Evolutionary conservation across 2,797 vertebrate genomes (phyloP).

Genomic region (Poeciliopsis presidionis): DNA sequence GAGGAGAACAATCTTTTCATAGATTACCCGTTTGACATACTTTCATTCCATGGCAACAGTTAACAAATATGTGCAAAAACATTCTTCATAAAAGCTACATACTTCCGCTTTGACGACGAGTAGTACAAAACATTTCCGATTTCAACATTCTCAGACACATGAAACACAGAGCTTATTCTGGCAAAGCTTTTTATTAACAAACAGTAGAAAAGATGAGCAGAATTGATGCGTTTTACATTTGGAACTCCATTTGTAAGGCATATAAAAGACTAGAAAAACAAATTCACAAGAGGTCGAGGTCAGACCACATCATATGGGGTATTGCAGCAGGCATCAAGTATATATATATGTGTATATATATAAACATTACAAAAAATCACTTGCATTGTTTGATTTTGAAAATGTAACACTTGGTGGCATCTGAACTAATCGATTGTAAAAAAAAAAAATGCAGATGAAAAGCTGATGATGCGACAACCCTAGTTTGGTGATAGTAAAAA

Average conservation of each 20-base stretch:
- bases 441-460: background rate
- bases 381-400: constrained; percentile 1
- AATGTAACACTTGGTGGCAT: background rate
- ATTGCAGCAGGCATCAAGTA: constrained; percentile 5
- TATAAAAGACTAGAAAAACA: constrained; percentile 51
- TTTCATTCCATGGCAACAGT: no score
- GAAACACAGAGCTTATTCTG: constrained; percentile 2
- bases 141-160: background rate
- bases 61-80: no score
- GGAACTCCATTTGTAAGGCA: constrained; percentile 31
- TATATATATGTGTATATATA: no score
- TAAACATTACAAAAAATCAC: background rate
- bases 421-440: constrained; percentile 2
- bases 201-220: constrained; percentile 45
- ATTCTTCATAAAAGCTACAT: no score
- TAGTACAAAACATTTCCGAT: background rate
- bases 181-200: constrained; percentile 71
- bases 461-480: background rate
- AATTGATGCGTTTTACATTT: constrained; percentile 40
- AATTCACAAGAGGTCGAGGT: constrained; percentile 28
- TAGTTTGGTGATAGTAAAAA: background rate
- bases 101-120: no score
- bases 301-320: constrained; percentile 39
- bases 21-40: no score
- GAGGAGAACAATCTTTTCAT: no score